A percentile compares a stretch with the other conserved stretches of the same genome.
Evolutionary conservation across 2,113 vertebrate species (phyloP).

Genomic region (Ageneiosus marmoratus): DNA sequence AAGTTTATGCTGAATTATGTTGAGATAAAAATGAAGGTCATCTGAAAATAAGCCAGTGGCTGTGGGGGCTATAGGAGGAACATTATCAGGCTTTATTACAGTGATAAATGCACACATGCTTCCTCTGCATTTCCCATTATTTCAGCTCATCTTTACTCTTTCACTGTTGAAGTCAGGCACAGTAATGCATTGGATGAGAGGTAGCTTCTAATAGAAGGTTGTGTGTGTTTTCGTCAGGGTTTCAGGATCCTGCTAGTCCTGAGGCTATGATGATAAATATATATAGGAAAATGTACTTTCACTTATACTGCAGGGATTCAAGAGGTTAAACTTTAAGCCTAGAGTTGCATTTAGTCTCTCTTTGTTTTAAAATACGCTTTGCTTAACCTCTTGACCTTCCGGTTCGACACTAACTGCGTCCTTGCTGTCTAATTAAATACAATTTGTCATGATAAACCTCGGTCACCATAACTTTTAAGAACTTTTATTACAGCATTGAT

Average conservation of each 20-base stretch:
- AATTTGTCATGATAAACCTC: too few relatives aligned
- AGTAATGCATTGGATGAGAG: constrained; percentile 17
- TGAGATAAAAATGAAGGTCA: constrained; percentile 18
- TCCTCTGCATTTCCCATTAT: constrained; percentile 23
- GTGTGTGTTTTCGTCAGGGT: neutral
- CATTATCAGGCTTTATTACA: constrained; percentile 37
- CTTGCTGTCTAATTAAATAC: too few relatives aligned
- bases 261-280: neutral
- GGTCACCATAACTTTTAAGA: too few relatives aligned
- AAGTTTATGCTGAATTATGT: neutral
- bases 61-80: constrained; percentile 29
- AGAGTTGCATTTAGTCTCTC: too few relatives aligned
- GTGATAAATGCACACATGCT: constrained; percentile 33
- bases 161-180: constrained; percentile 8
- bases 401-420: too few relatives aligned
- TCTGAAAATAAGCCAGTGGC: constrained; percentile 21
- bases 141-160: constrained; percentile 33
- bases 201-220: neutral
- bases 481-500: too few relatives aligned
- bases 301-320: too few relatives aligned
- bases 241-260: neutral
- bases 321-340: too few relatives aligned
- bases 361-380: too few relatives aligned
- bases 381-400: too few relatives aligned
- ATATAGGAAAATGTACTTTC: too few relatives aligned